A percentile compares a stretch with the other conserved stretches of the same genome.
Conservation (phyloP, 2,113 vertebrate genomes). For the Myrmecophaga tridactyla region DNA sequence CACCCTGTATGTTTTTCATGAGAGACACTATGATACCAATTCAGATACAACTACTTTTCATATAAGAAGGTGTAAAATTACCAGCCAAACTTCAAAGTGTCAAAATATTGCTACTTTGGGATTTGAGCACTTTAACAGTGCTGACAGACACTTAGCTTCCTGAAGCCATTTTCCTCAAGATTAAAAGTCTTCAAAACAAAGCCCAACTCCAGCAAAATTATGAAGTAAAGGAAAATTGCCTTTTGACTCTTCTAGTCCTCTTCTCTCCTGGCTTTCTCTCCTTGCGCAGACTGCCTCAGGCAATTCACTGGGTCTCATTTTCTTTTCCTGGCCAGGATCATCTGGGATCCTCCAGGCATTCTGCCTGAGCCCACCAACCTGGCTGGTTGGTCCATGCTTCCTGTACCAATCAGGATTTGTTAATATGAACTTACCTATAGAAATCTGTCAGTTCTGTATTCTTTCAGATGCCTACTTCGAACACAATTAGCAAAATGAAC, state of each 20-base stretch:
- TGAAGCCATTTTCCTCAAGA: background rate
- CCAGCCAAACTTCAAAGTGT: background rate
- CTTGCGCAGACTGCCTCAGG: background rate
- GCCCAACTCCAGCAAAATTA: background rate
- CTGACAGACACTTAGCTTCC: background rate
- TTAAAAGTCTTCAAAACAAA: slow-evolving; percentile 32
- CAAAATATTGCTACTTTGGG: background rate
- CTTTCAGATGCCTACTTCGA: background rate
- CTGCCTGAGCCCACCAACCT: too few species aligned
- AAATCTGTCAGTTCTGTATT: background rate
- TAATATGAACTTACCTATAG: background rate
- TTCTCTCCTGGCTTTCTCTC: background rate
- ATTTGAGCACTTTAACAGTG: background rate
- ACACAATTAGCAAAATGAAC: background rate
- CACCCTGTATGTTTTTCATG: background rate
- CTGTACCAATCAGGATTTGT: background rate
- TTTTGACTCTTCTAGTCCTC: background rate
- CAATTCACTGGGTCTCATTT: background rate
- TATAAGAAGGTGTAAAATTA: slow-evolving; percentile 9
- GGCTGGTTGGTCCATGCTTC: background rate
- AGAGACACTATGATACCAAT: background rate
- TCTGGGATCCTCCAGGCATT: background rate
- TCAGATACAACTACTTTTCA: background rate
- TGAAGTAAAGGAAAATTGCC: background rate
- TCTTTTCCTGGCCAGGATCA: background rate